Evolutionary conservation across 2,797 vertebrate genomes (phyloP).

Genomic region (Anableps anableps): DNA sequence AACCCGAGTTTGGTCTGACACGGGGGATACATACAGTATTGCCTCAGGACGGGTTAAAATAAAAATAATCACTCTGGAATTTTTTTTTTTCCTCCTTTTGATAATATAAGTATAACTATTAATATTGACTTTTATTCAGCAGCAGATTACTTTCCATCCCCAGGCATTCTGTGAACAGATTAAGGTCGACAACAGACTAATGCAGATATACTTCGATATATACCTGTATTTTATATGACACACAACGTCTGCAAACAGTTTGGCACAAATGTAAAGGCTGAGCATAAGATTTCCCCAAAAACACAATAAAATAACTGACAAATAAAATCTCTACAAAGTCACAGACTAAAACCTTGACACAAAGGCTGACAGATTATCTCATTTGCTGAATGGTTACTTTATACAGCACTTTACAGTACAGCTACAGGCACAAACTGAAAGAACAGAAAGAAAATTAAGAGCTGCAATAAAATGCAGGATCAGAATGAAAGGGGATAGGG

Average conservation of each 20-base stretch:
- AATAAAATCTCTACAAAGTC: conserved; percentile 69
- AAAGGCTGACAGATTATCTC: conserved; percentile 71
- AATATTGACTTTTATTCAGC: conserved; percentile 36
- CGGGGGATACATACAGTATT: conserved; percentile 54
- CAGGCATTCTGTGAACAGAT: conserved; percentile 68
- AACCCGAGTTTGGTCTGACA: conserved; percentile 50
- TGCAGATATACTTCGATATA: conserved; percentile 63
- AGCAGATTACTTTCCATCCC: conserved; percentile 38
- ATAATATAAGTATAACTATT: conserved; percentile 24
- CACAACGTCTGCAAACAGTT: conserved; percentile 79
- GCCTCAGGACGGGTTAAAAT: conserved; percentile 53
- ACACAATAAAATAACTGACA: conserved; percentile 48
- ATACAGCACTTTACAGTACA: conserved; percentile 82
- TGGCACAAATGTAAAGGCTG: conserved; percentile 86
- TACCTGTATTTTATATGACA: conserved; percentile 66
- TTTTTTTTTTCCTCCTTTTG: conserved; percentile 36
- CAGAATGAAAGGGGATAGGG: conserved; percentile 58
- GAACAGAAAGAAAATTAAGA: conserved; percentile 28
- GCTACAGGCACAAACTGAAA: conserved; percentile 80
- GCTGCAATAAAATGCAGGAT: conserved; percentile 41
- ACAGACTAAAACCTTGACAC: conserved; percentile 74
- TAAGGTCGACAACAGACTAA: conserved; percentile 63
- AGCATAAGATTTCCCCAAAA: conserved; percentile 62
- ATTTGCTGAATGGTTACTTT: conserved; percentile 74
- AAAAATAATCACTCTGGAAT: conserved; percentile 62